phyloP scores from a whole-genome alignment of 1,140 invertebrate species.

The Drosophila quadrilineata region DNA sequence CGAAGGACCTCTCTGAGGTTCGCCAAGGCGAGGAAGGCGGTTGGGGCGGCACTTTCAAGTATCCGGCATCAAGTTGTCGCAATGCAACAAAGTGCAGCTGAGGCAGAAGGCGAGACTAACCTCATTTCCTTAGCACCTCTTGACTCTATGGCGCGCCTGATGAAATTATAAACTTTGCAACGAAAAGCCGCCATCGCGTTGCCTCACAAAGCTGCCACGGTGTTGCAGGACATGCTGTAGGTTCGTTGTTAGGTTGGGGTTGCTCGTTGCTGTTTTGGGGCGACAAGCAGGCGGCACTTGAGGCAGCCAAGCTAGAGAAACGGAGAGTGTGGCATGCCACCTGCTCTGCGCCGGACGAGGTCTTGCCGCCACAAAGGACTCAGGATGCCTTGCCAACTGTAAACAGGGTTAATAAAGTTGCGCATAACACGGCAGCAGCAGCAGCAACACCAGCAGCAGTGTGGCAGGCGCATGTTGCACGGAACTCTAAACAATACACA shows the following conservation, averaged over 20 bases:
- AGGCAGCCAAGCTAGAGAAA: constrained; percentile 1
- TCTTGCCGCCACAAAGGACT: constrained; percentile 19
- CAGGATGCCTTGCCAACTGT: constrained; percentile 40
- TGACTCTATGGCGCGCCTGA: constrained; percentile 45
- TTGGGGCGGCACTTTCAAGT: background rate
- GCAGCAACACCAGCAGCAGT: background rate
- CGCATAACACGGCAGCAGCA: constrained; percentile 31
- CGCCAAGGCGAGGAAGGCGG: no score
- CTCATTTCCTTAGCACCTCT: constrained; percentile 56
- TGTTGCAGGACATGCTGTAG: no score
- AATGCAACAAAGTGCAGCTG: background rate
- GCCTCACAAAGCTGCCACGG: constrained; percentile 34
- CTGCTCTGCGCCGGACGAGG: background rate
- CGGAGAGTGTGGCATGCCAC: background rate
- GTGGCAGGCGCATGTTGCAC: constrained; percentile 22
- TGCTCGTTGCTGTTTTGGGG: no score
- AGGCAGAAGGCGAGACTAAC: constrained; percentile 49
- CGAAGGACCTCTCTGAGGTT: no score
- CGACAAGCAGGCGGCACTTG: constrained; percentile 3
- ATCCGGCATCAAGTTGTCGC: constrained; percentile 7
- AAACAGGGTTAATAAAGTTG: constrained; percentile 76
- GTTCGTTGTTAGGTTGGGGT: no score
- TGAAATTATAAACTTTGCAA: constrained; percentile 73
- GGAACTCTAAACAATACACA: constrained; percentile 16
- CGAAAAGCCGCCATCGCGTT: constrained; percentile 39